A percentile compares a stretch with the other conserved stretches of the same genome.
phyloP scores from a whole-genome alignment of 1,140 invertebrate genomes.

The Pseudoatta argentina region DNA sequence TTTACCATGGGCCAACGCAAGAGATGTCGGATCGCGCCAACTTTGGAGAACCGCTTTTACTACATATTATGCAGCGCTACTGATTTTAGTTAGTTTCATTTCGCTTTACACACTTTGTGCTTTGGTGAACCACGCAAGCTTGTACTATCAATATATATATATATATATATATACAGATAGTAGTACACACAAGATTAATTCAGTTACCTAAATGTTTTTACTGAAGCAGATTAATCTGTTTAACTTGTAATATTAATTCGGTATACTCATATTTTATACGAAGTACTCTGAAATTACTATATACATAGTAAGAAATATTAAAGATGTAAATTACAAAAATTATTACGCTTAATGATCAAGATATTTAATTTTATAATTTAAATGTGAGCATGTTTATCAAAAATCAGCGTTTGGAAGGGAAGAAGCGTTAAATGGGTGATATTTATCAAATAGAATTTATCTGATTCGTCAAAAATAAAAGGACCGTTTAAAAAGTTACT shows the following conservation, averaged over 20 bases:
- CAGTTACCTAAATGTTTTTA: too few species aligned
- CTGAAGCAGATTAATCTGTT: too few species aligned
- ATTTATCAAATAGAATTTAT: slow-evolving; percentile 1
- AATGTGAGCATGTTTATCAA: not conserved
- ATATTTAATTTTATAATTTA: not conserved
- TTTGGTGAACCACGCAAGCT: slow-evolving; percentile 31
- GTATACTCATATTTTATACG: not conserved
- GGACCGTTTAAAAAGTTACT: slow-evolving; percentile 12
- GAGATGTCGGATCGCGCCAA: slow-evolving; percentile 58
- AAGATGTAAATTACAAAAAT: not conserved
- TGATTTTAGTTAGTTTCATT: slow-evolving; percentile 66
- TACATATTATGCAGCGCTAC: slow-evolving; percentile 54
- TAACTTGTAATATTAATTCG: slow-evolving; percentile 56
- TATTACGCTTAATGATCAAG: not conserved
- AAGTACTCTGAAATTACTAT: not conserved
- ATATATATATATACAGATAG: slow-evolving; percentile 62
- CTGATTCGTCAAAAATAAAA: slow-evolving; percentile 29
- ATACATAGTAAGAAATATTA: not conserved
- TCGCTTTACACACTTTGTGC: slow-evolving; percentile 51
- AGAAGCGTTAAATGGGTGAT: not conserved
- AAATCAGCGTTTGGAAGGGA: not conserved
- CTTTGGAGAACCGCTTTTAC: slow-evolving; percentile 62
- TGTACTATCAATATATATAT: slow-evolving; percentile 56
- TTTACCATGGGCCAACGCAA: slow-evolving; percentile 56
- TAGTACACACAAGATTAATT: too few species aligned